These are phyloP conservation scores for Dichetophora obliterata DNA, from an alignment of 2,888 invertebrate species.

Conservation along the genomic window DNA sequence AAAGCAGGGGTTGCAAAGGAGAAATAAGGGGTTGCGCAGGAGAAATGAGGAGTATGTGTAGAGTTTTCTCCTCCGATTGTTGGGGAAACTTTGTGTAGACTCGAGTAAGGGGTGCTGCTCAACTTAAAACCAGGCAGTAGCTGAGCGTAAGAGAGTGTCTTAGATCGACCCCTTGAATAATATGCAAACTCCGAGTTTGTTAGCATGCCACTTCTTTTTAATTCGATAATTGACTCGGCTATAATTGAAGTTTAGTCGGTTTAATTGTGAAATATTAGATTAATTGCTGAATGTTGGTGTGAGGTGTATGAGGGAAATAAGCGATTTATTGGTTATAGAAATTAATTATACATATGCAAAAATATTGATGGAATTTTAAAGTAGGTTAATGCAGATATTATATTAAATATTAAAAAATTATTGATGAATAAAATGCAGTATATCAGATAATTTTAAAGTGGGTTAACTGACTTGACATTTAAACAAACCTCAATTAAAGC, in stretches of 20 bases:
- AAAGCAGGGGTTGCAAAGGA: slow-evolving; percentile 3
- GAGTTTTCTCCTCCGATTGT: slow-evolving; percentile 9
- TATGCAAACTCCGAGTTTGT: not conserved
- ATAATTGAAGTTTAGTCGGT: slow-evolving; percentile 19
- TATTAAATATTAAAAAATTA: too few species aligned
- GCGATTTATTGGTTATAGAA: not conserved
- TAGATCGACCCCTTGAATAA: not conserved
- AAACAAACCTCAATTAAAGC: too few species aligned
- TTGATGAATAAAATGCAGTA: too few species aligned
- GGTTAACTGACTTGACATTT: too few species aligned
- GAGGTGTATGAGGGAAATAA: not conserved
- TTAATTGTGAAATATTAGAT: slow-evolving; percentile 28
- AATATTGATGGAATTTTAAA: not conserved
- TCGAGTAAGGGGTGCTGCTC: not conserved
- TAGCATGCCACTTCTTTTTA: not conserved
- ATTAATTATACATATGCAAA: not conserved
- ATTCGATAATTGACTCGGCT: slow-evolving; percentile 28
- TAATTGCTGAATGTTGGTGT: slow-evolving; percentile 8
- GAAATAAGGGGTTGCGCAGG: slow-evolving; percentile 20
- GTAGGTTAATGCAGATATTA: not conserved
- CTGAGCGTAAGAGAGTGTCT: not conserved
- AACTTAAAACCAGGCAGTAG: not conserved
- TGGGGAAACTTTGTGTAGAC: slow-evolving; percentile 16
- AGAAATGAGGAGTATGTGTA: slow-evolving; percentile 31
- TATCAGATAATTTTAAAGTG: too few species aligned